Percentiles rank a stretch among this genome's conserved stretches.
Conservation (phyloP, 2,888 invertebrate species). For the Boloria euphrosyne region DNA sequence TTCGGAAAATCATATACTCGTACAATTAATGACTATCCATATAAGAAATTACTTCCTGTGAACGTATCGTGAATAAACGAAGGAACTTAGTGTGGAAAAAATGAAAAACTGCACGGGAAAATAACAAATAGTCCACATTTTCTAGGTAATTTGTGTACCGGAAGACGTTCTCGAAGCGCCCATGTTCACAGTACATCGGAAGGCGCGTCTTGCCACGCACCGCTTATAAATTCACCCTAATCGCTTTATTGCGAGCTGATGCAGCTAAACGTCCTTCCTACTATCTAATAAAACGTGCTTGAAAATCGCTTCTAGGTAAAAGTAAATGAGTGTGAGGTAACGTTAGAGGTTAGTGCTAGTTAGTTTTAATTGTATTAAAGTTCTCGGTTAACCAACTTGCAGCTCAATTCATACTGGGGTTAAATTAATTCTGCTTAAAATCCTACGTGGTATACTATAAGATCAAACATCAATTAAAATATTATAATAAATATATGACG, state of each 20-base stretch:
- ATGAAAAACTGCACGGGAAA: too few species aligned
- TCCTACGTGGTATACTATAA: too few species aligned
- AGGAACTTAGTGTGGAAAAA: too few species aligned
- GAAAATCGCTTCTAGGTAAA: constrained; percentile 10
- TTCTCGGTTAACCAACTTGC: too few species aligned
- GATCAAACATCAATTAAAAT: too few species aligned
- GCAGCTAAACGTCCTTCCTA: constrained; percentile 39
- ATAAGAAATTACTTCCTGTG: too few species aligned
- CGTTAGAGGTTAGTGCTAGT: background rate
- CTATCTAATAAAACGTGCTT: constrained; percentile 32
- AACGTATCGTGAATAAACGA: too few species aligned
- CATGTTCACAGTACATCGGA: constrained; percentile 15
- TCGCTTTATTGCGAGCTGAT: constrained; percentile 36
- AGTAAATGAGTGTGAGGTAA: constrained; percentile 16
- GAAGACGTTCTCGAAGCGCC: background rate
- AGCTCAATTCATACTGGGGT: too few species aligned
- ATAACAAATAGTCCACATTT: constrained; percentile 1
- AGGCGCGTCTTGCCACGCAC: constrained; percentile 22
- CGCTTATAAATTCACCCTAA: constrained; percentile 36
- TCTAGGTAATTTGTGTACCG: background rate
- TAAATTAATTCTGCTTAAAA: too few species aligned
- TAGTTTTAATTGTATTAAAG: background rate
- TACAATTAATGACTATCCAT: too few species aligned
- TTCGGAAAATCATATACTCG: too few species aligned
- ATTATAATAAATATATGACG: too few species aligned